Conservation (phyloP, 1,140 invertebrate genomes). For the Phthorimaea operculella region DNA sequence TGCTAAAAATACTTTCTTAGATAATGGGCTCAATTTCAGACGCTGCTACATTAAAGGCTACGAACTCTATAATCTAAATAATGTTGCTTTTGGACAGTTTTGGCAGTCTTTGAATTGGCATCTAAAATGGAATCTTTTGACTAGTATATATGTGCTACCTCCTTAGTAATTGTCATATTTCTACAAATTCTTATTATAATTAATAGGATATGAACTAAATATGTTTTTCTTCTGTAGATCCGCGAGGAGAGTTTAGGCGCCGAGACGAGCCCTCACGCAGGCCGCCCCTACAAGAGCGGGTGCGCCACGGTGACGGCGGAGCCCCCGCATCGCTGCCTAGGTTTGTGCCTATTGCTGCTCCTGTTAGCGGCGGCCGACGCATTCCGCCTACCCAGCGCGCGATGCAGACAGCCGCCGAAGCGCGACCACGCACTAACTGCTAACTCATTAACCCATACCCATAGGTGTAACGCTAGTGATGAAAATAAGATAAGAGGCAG, state of each 20-base stretch:
- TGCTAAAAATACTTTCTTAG: too few species aligned
- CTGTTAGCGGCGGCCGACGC: slow-evolving; percentile 35
- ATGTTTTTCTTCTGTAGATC: slow-evolving; percentile 26
- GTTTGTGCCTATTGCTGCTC: slow-evolving; percentile 58
- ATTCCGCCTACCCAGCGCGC: slow-evolving; percentile 13
- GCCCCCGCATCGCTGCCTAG: slow-evolving; percentile 45
- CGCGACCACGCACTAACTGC: slow-evolving; percentile 50
- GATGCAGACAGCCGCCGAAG: slow-evolving; percentile 30
- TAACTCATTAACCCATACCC: slow-evolving; percentile 11
- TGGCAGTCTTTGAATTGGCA: too few species aligned
- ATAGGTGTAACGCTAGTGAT: not conserved
- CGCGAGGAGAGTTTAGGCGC: slow-evolving; percentile 38
- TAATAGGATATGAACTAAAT: not conserved
- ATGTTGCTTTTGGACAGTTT: too few species aligned
- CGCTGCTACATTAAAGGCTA: too few species aligned
- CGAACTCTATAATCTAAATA: too few species aligned
- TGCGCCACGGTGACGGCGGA: slow-evolving; percentile 33
- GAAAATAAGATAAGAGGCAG: not conserved
- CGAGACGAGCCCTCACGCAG: slow-evolving; percentile 12
- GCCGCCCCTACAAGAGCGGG: slow-evolving; percentile 29
- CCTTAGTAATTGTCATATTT: too few species aligned
- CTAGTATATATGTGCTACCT: too few species aligned
- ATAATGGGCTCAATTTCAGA: too few species aligned
- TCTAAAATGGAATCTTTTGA: too few species aligned
- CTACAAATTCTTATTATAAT: too few species aligned